Base-by-base conservation (phyloP, 2,113 vertebrate genomes). In the Prunella fulvescens region DNA sequence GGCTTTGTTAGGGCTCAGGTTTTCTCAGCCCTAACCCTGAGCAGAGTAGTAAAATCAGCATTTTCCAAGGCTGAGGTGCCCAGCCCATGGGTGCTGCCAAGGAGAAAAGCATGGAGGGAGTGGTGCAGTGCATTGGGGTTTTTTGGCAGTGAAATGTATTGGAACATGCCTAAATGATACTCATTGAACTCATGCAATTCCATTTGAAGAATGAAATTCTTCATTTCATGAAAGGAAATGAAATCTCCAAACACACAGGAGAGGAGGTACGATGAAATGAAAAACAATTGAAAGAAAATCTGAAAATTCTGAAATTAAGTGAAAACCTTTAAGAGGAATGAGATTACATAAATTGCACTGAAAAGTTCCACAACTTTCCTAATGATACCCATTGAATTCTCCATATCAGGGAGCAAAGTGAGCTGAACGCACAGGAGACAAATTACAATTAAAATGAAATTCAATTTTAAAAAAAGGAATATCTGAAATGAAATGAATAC, bases 171-270 rank as follows among this genome's bases (percentile, higher is more conserved):
- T 0, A 62, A 53, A 33, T 31, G 3, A 22, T 31, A 11, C 22
- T 37, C 56, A 14, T 3, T 61, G 39, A 26, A 45, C 19, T 62
- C 1, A 0, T 0, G 4, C 1, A 0, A 45, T 83, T 53, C 48
- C 4, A 3, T 31, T 37, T 37, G 37, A 37, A 37, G 37, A 37
- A 37, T 37, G 37, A 37, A 37, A 37, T 37, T 37, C 37, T 37
- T 37, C 37, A 37, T 56, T 56, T 57, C 14, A 11, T 23, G 35
- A 29, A 50, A 40, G 29, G 37, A 70, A 70, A n/a, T 61, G 7
- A 39, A 9, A 31, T 33, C 39, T 72, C 17, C 48, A 72, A 54
- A 45, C 39, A 45, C 33, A 33, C 4, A 6, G 67, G 39, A 54
- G 18, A n/a, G n/a, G 23, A 39, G 19, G 28, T 26, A 33, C 0